phyloP scores from a whole-genome alignment of 2,113 vertebrate species.

The Oreochromis niloticus region DNA sequence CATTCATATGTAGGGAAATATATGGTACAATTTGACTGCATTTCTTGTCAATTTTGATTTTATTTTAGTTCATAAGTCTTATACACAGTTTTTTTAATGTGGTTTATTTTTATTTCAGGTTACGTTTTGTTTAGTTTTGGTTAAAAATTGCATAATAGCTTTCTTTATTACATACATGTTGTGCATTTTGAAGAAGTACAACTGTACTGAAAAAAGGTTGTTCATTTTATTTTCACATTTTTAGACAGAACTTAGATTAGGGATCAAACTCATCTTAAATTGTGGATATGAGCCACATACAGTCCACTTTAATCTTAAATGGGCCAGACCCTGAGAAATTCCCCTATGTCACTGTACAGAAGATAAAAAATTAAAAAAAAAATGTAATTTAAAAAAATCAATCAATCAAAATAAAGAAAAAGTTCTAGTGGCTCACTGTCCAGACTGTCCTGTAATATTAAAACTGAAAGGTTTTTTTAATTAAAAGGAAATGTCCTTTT shows the following conservation, averaged over 20 bases:
- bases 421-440: background rate
- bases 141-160: background rate
- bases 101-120: background rate
- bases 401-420: background rate
- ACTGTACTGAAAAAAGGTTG: background rate
- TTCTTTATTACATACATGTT: background rate
- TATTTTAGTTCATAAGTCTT: too few relatives aligned
- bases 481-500: background rate
- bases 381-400: background rate
- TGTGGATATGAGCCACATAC: background rate
- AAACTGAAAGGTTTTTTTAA: background rate
- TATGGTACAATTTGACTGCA: background rate
- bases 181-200: background rate
- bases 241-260: background rate
- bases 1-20: accelerated
- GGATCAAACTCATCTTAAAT: background rate
- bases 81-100: too few relatives aligned
- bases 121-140: background rate
- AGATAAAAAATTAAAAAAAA: too few relatives aligned
- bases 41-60: background rate
- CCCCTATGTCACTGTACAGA: background rate
- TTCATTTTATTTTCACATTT: background rate
- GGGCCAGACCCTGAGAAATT: background rate
- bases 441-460: background rate
- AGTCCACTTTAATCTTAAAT: background rate